phyloP scores from a whole-genome alignment of 2,888 invertebrate genomes.

The Synergus gifuensis region DNA sequence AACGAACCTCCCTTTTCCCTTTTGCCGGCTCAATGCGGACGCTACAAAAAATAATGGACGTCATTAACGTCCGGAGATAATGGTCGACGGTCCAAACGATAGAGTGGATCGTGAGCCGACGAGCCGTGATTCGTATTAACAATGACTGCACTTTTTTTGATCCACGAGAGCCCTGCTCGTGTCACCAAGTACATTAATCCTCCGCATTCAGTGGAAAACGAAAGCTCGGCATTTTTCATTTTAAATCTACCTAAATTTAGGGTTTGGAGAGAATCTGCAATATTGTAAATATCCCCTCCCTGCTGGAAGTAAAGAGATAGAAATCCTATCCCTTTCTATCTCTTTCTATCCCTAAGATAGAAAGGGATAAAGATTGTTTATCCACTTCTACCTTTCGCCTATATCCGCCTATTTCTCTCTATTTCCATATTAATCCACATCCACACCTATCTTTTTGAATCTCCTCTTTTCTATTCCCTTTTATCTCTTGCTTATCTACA shows the following conservation, averaged over 20 bases:
- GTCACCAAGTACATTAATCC: constrained; percentile 32
- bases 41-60: constrained; percentile 71
- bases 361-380: too few relatives aligned
- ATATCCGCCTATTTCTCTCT: too few relatives aligned
- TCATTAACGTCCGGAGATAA: constrained; percentile 70
- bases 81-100: constrained; percentile 55
- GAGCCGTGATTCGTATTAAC: constrained; percentile 53
- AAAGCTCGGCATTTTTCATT: constrained; percentile 12
- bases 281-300: too few relatives aligned
- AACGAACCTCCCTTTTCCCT: constrained; percentile 54
- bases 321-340: too few relatives aligned
- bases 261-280: too few relatives aligned
- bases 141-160: constrained; percentile 50
- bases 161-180: not conserved
- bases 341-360: too few relatives aligned
- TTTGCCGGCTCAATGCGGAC: constrained; percentile 53
- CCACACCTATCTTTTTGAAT: too few relatives aligned
- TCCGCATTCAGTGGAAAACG: not conserved
- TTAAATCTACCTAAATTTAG: not conserved
- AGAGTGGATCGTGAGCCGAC: constrained; percentile 21
- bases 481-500: too few relatives aligned
- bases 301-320: too few relatives aligned
- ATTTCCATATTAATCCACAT: too few relatives aligned
- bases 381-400: too few relatives aligned
- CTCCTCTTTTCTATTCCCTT: too few relatives aligned